These are phyloP conservation scores for Ganaspis brasiliensis DNA, from an alignment of 2,888 invertebrate genomes.

Conservation along the genomic window DNA sequence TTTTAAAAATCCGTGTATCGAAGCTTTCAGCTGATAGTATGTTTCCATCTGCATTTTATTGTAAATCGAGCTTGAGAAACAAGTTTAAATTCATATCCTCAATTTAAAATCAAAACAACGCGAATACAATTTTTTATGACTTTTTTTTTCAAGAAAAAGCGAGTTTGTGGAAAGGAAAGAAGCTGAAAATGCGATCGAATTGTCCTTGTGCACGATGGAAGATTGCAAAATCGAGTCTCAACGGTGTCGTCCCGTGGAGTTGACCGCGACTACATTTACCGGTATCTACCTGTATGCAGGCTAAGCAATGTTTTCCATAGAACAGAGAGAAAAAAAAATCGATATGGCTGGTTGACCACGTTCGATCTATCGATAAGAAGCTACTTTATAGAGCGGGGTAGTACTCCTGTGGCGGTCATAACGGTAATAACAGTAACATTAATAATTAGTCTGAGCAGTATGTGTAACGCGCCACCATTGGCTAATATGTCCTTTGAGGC, in stretches of 20 bases:
- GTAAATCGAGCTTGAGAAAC: neutral
- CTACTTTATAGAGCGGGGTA: conserved; percentile 65
- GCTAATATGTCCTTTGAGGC: conserved; percentile 65
- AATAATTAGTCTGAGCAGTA: conserved; percentile 70
- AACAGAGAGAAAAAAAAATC: conserved; percentile 53
- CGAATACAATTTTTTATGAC: neutral
- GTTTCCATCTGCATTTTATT: neutral
- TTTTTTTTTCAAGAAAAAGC: neutral
- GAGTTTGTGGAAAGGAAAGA: conserved; percentile 1
- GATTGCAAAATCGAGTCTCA: conserved; percentile 63
- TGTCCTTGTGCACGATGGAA: conserved; percentile 59
- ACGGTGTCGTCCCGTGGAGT: conserved; percentile 56
- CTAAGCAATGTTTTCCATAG: conserved; percentile 54
- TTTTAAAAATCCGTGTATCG: neutral
- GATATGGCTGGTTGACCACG: conserved; percentile 62
- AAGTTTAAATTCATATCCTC: neutral
- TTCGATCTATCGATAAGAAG: conserved; percentile 70
- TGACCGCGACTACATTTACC: conserved; percentile 53
- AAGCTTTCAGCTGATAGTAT: neutral
- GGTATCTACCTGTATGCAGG: conserved; percentile 52
- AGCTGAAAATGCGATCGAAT: conserved; percentile 63
- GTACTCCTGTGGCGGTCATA: conserved; percentile 65
- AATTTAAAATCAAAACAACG: neutral
- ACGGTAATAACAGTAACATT: conserved; percentile 73
- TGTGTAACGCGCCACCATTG: conserved; percentile 63